phyloP scores from a whole-genome alignment of 2,113 vertebrate genomes.

The Picathartes gymnocephalus region DNA sequence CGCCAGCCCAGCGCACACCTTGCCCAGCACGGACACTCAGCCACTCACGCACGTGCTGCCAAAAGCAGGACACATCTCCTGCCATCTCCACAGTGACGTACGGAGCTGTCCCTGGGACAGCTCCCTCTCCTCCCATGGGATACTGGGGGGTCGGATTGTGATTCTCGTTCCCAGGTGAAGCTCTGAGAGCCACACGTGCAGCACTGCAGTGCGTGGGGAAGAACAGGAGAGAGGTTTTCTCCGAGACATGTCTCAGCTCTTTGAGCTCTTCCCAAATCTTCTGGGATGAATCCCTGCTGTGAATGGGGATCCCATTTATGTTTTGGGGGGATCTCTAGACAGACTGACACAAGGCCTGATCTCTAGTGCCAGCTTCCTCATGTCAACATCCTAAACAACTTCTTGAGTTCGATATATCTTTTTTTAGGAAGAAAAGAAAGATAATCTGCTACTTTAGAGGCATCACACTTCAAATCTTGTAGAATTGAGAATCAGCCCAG shows the following conservation, averaged over 20 bases:
- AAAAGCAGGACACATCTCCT: background rate
- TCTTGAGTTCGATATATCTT: background rate
- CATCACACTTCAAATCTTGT: background rate
- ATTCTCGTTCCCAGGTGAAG: background rate
- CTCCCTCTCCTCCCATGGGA: background rate
- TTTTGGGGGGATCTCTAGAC: background rate
- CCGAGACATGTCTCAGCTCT: background rate
- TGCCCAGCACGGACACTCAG: accelerated
- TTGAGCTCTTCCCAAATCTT: background rate
- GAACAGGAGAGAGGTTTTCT: background rate
- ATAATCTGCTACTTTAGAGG: background rate
- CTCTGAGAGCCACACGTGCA: accelerated
- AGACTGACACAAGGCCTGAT: background rate
- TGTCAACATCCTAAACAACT: background rate
- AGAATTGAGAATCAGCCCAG: background rate
- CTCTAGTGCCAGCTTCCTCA: background rate
- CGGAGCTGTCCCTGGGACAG: background rate
- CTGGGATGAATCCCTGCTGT: background rate
- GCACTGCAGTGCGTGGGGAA: accelerated
- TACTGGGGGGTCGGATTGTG: accelerated
- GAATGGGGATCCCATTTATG: background rate
- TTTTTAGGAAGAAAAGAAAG: background rate
- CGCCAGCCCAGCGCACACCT: background rate
- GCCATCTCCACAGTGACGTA: accelerated
- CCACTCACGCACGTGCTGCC: accelerated